Evolutionary conservation across 2,888 invertebrate genomes (phyloP).

Genomic region (Callimorpha dominula): DNA sequence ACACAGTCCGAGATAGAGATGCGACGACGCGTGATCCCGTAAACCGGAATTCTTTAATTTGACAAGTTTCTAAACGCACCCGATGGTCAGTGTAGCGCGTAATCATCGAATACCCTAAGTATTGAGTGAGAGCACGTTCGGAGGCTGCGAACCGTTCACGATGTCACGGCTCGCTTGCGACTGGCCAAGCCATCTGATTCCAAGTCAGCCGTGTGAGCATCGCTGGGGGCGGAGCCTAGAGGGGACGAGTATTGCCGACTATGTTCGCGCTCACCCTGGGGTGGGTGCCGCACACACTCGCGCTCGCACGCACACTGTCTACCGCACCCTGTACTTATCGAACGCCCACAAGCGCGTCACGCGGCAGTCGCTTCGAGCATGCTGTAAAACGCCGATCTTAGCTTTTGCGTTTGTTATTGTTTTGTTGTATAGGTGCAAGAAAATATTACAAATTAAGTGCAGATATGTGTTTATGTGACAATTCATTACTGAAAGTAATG

Average conservation of each 20-base stretch:
- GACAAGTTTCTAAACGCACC: slow-evolving; percentile 78
- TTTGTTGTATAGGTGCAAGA: slow-evolving; percentile 18
- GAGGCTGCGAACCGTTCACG: slow-evolving; percentile 84
- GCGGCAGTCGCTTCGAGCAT: slow-evolving; percentile 52
- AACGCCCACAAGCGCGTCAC: slow-evolving; percentile 46
- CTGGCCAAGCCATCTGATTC: slow-evolving; percentile 86
- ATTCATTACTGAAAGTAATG: slow-evolving; percentile 11
- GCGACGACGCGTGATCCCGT: slow-evolving; percentile 64
- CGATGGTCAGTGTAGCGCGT: slow-evolving; percentile 81
- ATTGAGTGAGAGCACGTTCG: slow-evolving; percentile 71
- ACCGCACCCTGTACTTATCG: slow-evolving; percentile 49
- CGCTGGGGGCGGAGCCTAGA: slow-evolving; percentile 77
- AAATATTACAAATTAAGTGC: slow-evolving; percentile 16
- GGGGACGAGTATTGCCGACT: slow-evolving; percentile 60
- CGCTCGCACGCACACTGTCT: slow-evolving; percentile 48
- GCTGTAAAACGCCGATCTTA: slow-evolving; percentile 51
- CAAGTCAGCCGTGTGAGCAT: slow-evolving; percentile 87
- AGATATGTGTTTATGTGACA: slow-evolving; percentile 18
- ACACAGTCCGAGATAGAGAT: slow-evolving; percentile 70
- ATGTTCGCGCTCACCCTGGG: slow-evolving; percentile 66
- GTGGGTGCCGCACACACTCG: slow-evolving; percentile 74
- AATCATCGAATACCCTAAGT: slow-evolving; percentile 82
- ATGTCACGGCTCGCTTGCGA: slow-evolving; percentile 85
- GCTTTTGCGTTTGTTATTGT: slow-evolving; percentile 40
- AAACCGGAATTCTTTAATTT: slow-evolving; percentile 79